phyloP scores from a whole-genome alignment of 2,888 invertebrate species.

The Stenodera caucasica region DNA sequence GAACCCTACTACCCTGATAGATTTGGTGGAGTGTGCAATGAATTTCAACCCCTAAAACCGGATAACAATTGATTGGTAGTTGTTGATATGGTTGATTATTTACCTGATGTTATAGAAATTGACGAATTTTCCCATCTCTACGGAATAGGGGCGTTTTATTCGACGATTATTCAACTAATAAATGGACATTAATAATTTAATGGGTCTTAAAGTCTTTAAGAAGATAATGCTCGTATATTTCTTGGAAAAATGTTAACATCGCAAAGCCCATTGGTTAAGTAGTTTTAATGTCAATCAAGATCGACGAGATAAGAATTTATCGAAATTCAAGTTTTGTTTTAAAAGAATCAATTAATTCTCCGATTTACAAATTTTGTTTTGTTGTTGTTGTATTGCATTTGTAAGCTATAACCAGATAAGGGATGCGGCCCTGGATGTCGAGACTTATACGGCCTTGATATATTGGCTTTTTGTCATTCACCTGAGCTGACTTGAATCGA shows the following conservation, averaged over 20 bases:
- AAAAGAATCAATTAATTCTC: constrained; percentile 5
- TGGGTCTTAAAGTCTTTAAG: too few relatives aligned
- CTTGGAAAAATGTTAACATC: constrained; percentile 1
- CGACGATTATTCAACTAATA: neutral
- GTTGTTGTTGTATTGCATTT: constrained; percentile 3
- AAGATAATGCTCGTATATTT: neutral
- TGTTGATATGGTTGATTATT: constrained; percentile 21
- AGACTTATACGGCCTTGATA: constrained; percentile 15
- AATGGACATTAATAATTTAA: too few relatives aligned
- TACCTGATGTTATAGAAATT: constrained; percentile 21
- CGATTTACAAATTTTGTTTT: constrained; percentile 3
- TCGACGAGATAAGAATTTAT: constrained; percentile 1
- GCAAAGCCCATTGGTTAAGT: constrained; percentile 6
- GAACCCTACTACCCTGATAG: neutral
- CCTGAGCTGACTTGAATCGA: constrained; percentile 9
- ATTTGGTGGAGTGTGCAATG: neutral
- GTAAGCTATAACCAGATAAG: constrained; percentile 6
- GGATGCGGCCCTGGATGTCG: constrained; percentile 13
- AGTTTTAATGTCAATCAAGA: constrained; percentile 11
- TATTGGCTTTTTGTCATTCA: constrained; percentile 14
- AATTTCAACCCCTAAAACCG: constrained; percentile 12
- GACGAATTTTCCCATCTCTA: constrained; percentile 20
- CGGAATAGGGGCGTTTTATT: neutral
- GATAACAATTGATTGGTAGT: constrained; percentile 23
- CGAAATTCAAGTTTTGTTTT: constrained; percentile 6